Evolutionary conservation across 2,888 invertebrate species (phyloP), one percentile per base, ranked within the genome.

Genomic region (Trichopria drosophilae): DNA sequence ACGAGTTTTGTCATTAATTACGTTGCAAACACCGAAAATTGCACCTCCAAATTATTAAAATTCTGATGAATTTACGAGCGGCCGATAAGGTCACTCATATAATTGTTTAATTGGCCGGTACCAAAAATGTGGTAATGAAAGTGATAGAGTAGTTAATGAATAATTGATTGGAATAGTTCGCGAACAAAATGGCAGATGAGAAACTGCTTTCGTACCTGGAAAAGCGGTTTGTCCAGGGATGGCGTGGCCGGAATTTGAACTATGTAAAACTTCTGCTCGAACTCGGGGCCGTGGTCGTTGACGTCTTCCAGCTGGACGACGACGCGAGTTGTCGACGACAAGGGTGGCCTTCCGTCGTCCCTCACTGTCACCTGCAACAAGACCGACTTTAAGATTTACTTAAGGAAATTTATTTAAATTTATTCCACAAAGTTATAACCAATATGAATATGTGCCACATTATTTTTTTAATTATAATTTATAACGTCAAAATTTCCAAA

Each of bases 281-380:
- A 93, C 64, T 84, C 84, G 3, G 95, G 95, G 55, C 85, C 82
- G 75, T 93, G 89, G 77, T 94, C 94, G 79, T 94, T 94, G 64
- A 89, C 77, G 75, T 95, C 94, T 32, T 82, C 82, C 22, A 97
- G 86, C 51, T 83, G 78, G 29, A 97, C 86, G 53, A 86, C 84
- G 41, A 97, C 87, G 62, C 90, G 83, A 43, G 89, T 89, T 22
- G 88, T 86, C 34, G 89, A 87, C 31, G 86, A 84, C 60, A 92
- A 79, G 57, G 82, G 76, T 6, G 88, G 88, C 9, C 72, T 76
- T 7, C 87, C 91, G 67, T 87, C 87, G 77, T 96, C 96, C 45
- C 83, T 84, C 58, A 92, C 89, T 52, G 83, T 80, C 56, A 84
- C 79, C 84, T 84, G 67, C 13, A 65, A 70, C 50, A 41, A 54